Evolutionary conservation across 1,140 invertebrate genomes (phyloP).

Genomic region (Nasonia giraulti): DNA sequence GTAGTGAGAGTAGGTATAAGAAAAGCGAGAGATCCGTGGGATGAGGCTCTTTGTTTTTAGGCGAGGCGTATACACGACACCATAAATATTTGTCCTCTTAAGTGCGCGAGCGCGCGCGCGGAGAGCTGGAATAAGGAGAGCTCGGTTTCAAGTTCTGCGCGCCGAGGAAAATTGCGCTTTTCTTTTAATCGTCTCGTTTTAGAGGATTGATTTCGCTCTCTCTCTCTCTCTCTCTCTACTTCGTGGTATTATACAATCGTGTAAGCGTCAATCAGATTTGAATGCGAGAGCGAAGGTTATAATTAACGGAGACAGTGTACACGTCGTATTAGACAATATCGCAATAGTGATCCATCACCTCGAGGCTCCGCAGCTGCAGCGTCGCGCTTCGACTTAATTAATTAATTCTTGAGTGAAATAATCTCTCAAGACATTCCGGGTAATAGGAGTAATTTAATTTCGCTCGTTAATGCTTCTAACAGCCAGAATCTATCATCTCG

Average conservation of each 20-base stretch:
- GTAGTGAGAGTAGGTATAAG: not conserved
- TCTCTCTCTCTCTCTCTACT: too few relatives aligned
- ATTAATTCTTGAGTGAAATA: not conserved
- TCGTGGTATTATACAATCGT: too few relatives aligned
- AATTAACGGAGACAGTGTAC: not conserved
- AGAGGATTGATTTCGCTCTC: too few relatives aligned
- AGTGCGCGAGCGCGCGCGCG: conserved; percentile 53
- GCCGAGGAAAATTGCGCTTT: not conserved
- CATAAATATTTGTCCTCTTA: conserved; percentile 71
- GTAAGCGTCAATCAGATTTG: too few relatives aligned
- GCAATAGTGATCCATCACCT: not conserved
- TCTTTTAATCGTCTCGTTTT: too few relatives aligned
- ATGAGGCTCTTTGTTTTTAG: conserved; percentile 66
- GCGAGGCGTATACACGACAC: conserved; percentile 56
- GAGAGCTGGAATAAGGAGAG: conserved; percentile 58
- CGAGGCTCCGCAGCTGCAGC: too few relatives aligned
- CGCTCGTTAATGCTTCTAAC: too few relatives aligned
- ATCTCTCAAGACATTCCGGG: not conserved
- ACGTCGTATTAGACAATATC: not conserved
- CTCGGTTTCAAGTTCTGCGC: not conserved
- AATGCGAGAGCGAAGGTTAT: not conserved
- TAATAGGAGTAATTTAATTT: not conserved
- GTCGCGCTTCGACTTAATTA: not conserved
- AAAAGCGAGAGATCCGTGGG: conserved; percentile 16
- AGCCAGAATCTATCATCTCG: too few relatives aligned